Percentiles rank a stretch among this genome's conserved stretches.
Conservation (phyloP, 2,888 invertebrate genomes). For the Luperina testacea region DNA sequence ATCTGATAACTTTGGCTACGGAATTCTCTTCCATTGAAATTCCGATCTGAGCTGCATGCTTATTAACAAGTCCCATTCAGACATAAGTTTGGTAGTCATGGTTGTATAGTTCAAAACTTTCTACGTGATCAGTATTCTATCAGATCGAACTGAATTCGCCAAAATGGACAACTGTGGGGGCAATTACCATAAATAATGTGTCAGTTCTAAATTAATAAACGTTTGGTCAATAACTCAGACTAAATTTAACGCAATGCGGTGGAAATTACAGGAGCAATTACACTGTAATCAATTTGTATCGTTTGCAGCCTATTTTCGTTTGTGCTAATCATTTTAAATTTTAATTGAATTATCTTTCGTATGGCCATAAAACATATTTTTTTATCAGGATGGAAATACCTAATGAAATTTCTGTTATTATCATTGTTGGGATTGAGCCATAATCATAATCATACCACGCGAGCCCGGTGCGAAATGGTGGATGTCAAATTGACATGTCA, state of each 20-base stretch:
- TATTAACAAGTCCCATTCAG: conserved; percentile 53
- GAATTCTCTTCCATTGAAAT: conserved; percentile 38
- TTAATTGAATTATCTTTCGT: conserved; percentile 4
- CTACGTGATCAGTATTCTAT: conserved; percentile 71
- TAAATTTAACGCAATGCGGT: conserved; percentile 79
- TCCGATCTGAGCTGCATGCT: conserved; percentile 27
- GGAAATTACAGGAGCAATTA: conserved; percentile 75
- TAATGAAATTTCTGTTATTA: not conserved
- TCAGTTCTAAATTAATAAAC: conserved; percentile 84
- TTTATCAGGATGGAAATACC: not conserved
- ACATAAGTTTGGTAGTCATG: conserved; percentile 36
- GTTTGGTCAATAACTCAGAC: conserved; percentile 81
- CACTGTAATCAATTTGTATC: conserved; percentile 76
- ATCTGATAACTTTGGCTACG: conserved; percentile 20
- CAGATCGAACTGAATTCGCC: conserved; percentile 71
- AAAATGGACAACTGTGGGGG: conserved; percentile 73
- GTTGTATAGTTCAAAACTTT: conserved; percentile 56
- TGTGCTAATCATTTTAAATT: conserved; percentile 27
- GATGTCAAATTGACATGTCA: not conserved
- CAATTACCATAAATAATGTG: conserved; percentile 82
- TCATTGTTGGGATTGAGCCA: conserved; percentile 13
- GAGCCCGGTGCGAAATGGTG: not conserved
- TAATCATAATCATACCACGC: not conserved
- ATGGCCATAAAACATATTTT: not conserved
- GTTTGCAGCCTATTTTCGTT: conserved; percentile 37